Percentiles rank a stretch among this genome's conserved stretches.
These are phyloP conservation scores for Notechis scutatus DNA, from an alignment of 2,113 vertebrate genomes.

Conservation along the genomic window DNA sequence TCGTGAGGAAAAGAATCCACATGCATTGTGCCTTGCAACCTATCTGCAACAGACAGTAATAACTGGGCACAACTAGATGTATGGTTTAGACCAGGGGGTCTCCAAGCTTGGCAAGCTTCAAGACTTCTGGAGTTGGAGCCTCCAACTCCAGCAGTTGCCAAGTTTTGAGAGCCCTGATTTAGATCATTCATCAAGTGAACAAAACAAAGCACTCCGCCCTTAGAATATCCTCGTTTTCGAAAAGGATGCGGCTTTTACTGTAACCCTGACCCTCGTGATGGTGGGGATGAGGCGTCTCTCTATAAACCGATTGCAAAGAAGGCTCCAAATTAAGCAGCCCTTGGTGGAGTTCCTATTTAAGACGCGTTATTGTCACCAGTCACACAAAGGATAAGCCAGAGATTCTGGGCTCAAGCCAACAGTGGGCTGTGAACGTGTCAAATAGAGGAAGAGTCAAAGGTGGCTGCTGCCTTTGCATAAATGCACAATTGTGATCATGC, in stretches of 20 bases:
- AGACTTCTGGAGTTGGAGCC: neutral
- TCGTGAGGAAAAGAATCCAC: constrained; percentile 61
- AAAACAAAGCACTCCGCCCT: constrained; percentile 28
- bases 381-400: neutral
- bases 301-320: neutral
- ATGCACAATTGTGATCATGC: neutral
- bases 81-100: neutral
- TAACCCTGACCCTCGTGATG: neutral
- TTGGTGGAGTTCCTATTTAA: neutral
- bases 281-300: neutral
- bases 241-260: neutral
- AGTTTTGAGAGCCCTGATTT: neutral
- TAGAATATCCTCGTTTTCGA: neutral
- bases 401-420: constrained; percentile 4
- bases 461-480: accelerated
- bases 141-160: neutral
- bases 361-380: constrained; percentile 7
- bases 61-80: constrained; percentile 67
- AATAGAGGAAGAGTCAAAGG: neutral
- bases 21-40: constrained; percentile 60
- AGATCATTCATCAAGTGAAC: constrained; percentile 59
- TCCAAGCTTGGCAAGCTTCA: neutral
- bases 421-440: neutral
- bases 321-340: constrained; percentile 11
- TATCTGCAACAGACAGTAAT: constrained; percentile 53